phyloP scores from a whole-genome alignment of 2,113 vertebrate genomes.

The Taurulus bubalis region DNA sequence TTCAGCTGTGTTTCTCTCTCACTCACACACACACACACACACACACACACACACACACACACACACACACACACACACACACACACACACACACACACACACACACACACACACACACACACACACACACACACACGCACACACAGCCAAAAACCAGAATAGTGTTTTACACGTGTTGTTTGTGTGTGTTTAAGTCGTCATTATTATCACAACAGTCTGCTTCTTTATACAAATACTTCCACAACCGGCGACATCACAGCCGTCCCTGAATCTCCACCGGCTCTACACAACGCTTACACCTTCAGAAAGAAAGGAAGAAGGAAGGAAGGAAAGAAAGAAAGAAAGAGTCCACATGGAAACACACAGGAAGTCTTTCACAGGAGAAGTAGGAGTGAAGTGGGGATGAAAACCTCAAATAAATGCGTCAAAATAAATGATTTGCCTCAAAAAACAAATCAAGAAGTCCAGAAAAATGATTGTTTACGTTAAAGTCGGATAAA shows the following conservation, averaged over 20 bases:
- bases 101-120: not conserved
- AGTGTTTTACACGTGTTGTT: slow-evolving; percentile 64
- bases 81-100: not conserved
- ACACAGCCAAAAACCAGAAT: slow-evolving; percentile 57
- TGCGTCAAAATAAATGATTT: too few species aligned
- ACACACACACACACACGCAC: slow-evolving; percentile 31
- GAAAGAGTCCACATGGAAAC: not conserved
- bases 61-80: not conserved
- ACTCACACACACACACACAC: slow-evolving; percentile 9
- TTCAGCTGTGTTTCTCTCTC: slow-evolving; percentile 55
- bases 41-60: slow-evolving; percentile 1
- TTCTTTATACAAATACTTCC: slow-evolving; percentile 35
- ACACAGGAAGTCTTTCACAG: not conserved
- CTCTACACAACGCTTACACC: slow-evolving; percentile 4
- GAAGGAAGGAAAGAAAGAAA: not conserved
- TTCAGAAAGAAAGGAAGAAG: not conserved
- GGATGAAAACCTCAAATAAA: too few species aligned
- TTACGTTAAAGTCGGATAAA: too few species aligned
- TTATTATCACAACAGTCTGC: slow-evolving; percentile 21
- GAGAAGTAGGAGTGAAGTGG: too few species aligned
- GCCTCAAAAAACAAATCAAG: too few species aligned
- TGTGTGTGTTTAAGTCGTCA: slow-evolving; percentile 6
- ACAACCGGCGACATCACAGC: slow-evolving; percentile 19
- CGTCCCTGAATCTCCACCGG: slow-evolving; percentile 25
- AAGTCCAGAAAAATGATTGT: too few species aligned